Base-by-base conservation (phyloP, 2,113 vertebrate species). In the Dolichallabes microphthalmus region DNA sequence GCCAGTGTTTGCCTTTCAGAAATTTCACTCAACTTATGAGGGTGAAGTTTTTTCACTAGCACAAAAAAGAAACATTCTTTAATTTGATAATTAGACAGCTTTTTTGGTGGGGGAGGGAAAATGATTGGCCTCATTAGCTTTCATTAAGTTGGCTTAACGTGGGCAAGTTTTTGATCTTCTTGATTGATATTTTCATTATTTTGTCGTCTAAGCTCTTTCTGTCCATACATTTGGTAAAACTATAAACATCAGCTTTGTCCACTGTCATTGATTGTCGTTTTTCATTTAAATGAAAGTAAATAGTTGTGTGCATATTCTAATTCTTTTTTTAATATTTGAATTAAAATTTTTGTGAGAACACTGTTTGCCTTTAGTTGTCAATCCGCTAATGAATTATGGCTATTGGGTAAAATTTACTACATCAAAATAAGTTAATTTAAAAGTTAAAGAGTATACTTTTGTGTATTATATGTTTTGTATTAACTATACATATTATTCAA, bases 1-100 rank as follows among this genome's bases (percentile, higher is more conserved):
- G 86, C 92, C 92, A 92, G 92, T 94, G 93, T 95, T 95, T 95
- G 93, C 90, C 92, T 95, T 94, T 91, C 92, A 88, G 89, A 90
- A 82, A 88, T 86, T 87, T 76, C 87, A 87, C 91, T 88, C 88
- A 86, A 85, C 90, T 91, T 87, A 91, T 86, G 87, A 90, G 52
- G 0, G 92, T 92, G 92, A 93, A 92, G 93, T 68, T 63, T 86
- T 84, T 55, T 86, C 17, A 71, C 66, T 64, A 57, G 71, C 75
- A 27, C 25, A 92, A 91, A 93, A 92, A 94, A 94, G 92, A 90
- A 91, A 92, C 92, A 90, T 94, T 94, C 92, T 94, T 94, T 94
- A 95, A 95, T 94, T 94, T 94, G 92, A 95, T 94, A 94, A 95
- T 95, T 95, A 95, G 93, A 91, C 93, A 83, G 90, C 82, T 91